Percentiles rank a stretch among this genome's conserved stretches.
These are phyloP conservation scores for Mandrillus leucophaeus DNA, from an alignment of 2,113 vertebrate species.

Conservation along the genomic window DNA sequence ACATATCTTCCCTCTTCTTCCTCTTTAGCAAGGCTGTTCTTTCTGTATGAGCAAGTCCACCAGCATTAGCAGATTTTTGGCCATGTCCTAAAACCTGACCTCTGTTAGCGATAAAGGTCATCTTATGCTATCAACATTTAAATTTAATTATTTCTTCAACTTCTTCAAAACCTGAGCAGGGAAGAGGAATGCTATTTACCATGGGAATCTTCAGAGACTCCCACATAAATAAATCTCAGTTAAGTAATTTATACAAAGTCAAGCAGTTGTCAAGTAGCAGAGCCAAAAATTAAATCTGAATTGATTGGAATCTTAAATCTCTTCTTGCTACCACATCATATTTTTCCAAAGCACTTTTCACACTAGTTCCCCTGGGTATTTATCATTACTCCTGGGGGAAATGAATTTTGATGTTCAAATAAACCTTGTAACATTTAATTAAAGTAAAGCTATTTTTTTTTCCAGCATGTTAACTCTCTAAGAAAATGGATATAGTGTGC, in stretches of 20 bases:
- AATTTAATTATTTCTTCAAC: neutral
- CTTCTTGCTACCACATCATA: neutral
- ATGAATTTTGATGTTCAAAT: neutral
- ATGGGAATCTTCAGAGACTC: neutral
- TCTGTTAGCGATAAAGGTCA: neutral
- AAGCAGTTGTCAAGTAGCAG: neutral
- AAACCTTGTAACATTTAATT: neutral
- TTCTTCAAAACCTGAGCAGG: neutral
- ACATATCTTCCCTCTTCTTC: neutral
- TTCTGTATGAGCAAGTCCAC: neutral
- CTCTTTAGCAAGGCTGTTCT: neutral
- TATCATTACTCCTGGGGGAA: neutral
- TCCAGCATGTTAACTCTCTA: neutral
- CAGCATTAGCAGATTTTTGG: neutral
- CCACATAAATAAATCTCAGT: neutral
- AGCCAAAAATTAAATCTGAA: neutral
- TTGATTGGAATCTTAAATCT: neutral
- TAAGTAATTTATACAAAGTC: neutral
- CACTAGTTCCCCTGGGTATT: neutral
- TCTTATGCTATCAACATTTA: neutral
- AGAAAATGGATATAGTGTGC: neutral
- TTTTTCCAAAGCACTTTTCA: neutral
- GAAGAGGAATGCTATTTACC: neutral
- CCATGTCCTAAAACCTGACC: neutral
- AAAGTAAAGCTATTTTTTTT: neutral